Evolutionary conservation across 2,888 invertebrate genomes (phyloP).

Genomic region (Andrena bucephala): DNA sequence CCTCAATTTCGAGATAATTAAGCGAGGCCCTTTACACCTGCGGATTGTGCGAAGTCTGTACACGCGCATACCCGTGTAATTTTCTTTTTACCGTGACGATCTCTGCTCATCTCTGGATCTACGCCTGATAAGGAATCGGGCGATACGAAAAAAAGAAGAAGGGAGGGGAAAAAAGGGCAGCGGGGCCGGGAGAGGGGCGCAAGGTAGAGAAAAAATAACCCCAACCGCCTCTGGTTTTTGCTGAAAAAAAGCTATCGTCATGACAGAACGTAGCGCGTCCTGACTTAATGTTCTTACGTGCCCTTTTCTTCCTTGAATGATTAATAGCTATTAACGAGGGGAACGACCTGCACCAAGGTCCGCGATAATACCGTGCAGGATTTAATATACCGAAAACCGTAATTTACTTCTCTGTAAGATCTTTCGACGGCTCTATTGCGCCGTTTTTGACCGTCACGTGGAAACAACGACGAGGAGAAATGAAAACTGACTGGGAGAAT

Average conservation of each 20-base stretch:
- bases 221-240: conserved; percentile 63
- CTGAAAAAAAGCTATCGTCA: conserved; percentile 61
- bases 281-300: conserved; percentile 67
- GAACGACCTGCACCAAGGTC: conserved; percentile 45
- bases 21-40: conserved; percentile 75
- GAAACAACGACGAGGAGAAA: conserved; percentile 7
- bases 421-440: conserved; percentile 14
- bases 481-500: neutral
- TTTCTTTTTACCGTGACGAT: conserved; percentile 63
- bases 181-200: neutral
- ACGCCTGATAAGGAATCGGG: conserved; percentile 59
- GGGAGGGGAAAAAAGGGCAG: neutral
- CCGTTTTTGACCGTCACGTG: neutral
- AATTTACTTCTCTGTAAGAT: conserved; percentile 29
- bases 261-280: conserved; percentile 44
- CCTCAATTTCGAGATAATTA: conserved; percentile 80
- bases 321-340: conserved; percentile 58
- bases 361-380: conserved; percentile 19
- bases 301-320: conserved; percentile 42
- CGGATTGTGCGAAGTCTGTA: conserved; percentile 65
- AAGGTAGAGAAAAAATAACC: conserved; percentile 31
- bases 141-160: conserved; percentile 40
- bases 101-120: conserved; percentile 62
- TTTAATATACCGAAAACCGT: conserved; percentile 41
- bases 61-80: conserved; percentile 71